phyloP scores from a whole-genome alignment of 2,113 vertebrate genomes.

The Stegostoma tigrinum region DNA sequence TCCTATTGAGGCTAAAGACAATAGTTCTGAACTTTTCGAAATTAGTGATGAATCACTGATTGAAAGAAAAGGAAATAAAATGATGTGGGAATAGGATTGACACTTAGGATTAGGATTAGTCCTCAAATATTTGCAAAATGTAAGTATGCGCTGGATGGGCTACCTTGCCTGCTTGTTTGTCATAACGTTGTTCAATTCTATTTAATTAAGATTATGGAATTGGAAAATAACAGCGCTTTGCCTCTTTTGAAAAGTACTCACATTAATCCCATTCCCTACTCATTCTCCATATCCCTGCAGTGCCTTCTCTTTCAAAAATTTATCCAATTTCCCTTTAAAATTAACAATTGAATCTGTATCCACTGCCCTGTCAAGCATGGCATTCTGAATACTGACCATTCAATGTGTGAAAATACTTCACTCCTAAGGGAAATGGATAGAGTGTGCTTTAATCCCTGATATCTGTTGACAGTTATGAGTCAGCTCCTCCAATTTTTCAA shows the following conservation, averaged over 20 bases:
- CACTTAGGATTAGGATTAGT: neutral
- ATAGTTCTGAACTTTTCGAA: neutral
- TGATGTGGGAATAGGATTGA: neutral
- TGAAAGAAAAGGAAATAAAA: slow-evolving; percentile 13
- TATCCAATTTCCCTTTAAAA: neutral
- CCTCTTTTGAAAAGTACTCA: neutral
- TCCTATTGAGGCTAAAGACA: neutral
- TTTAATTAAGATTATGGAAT: neutral
- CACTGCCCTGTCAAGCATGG: neutral
- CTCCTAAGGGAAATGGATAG: neutral
- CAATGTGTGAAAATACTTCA: no score
- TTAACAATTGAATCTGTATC: neutral
- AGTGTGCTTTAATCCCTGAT: no score
- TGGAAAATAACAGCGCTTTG: neutral
- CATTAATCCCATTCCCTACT: neutral
- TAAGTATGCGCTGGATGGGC: neutral
- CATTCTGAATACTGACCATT: neutral
- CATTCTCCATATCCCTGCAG: neutral
- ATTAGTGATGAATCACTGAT: neutral
- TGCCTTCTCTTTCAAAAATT: neutral
- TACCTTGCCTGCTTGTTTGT: neutral
- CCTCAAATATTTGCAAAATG: neutral
- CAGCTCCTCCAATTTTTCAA: neutral
- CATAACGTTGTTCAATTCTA: neutral
- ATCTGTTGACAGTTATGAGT: neutral